Evolutionary conservation across 2,113 vertebrate genomes (phyloP).

Genomic region (Oryzias celebensis): DNA sequence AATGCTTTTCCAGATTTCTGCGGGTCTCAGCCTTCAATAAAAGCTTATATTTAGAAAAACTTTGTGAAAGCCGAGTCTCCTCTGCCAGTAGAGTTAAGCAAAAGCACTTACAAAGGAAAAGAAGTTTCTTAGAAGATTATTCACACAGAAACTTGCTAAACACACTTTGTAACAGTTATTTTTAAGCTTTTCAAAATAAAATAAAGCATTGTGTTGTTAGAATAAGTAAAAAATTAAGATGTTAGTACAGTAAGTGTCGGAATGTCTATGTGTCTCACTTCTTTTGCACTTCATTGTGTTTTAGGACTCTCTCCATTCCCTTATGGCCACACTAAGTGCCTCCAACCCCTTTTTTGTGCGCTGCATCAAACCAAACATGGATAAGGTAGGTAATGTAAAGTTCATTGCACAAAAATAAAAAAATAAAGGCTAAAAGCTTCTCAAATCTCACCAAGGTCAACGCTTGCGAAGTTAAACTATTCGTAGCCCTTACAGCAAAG

Average conservation of each 20-base stretch:
- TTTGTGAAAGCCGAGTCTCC: no score
- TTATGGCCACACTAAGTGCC: slow-evolving; percentile 89
- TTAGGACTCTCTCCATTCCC: slow-evolving; percentile 90
- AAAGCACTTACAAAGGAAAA: no score
- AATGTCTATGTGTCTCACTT: slow-evolving; percentile 1
- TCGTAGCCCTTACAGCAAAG: slow-evolving; percentile 40
- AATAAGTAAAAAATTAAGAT: not conserved
- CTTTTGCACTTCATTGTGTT: slow-evolving; percentile 44
- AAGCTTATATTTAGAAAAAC: no score
- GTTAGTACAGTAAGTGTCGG: not conserved
- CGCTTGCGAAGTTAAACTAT: slow-evolving; percentile 55
- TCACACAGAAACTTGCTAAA: not conserved
- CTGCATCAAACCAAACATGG: slow-evolving; percentile 92
- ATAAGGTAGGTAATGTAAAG: slow-evolving; percentile 80
- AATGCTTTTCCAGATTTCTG: no score
- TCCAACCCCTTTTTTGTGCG: slow-evolving; percentile 94
- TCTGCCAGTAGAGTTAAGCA: no score
- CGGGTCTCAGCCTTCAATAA: no score
- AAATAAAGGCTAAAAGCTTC: slow-evolving; percentile 29
- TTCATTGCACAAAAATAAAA: slow-evolving; percentile 27
- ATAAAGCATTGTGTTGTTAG: not conserved
- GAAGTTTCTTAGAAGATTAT: no score
- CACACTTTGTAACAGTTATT: not conserved
- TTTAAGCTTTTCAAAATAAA: not conserved
- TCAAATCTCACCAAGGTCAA: slow-evolving; percentile 56